Conservation (phyloP, 2,113 vertebrate genomes). For the Sisor rabdophorus region DNA sequence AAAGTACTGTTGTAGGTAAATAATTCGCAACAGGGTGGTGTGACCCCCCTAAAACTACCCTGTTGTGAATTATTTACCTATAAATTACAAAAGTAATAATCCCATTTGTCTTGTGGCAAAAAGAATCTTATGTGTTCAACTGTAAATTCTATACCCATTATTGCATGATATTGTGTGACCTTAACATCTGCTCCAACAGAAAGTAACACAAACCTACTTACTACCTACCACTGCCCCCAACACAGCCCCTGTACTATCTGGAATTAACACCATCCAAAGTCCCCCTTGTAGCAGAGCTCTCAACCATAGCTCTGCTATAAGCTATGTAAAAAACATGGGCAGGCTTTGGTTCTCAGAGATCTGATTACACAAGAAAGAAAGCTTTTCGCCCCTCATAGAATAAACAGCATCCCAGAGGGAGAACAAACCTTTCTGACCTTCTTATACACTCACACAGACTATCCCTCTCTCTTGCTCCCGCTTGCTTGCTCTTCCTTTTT, state of each 20-base stretch:
- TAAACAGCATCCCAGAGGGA: constrained; percentile 61
- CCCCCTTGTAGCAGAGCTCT: constrained; percentile 23
- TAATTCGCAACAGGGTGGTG: not conserved
- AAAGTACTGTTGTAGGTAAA: constrained; percentile 1
- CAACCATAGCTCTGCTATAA: constrained; percentile 27
- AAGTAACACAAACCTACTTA: constrained; percentile 23
- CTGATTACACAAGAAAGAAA: constrained; percentile 62
- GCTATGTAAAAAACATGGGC: constrained; percentile 35
- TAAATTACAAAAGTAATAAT: too few relatives aligned
- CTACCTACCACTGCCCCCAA: constrained; percentile 5
- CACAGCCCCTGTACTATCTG: constrained; percentile 22
- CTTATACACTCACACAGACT: constrained; percentile 40
- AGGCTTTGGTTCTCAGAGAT: constrained; percentile 61
- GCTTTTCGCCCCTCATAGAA: constrained; percentile 55
- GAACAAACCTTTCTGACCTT: constrained; percentile 45
- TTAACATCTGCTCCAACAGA: constrained; percentile 50
- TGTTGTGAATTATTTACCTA: not conserved
- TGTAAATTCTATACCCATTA: constrained; percentile 33
- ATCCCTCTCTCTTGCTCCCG: constrained; percentile 38
- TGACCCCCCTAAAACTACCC: too few relatives aligned
- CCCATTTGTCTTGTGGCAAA: not conserved
- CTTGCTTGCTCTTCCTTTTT: constrained; percentile 6
- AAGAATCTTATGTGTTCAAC: constrained; percentile 30
- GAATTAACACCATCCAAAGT: constrained; percentile 26
- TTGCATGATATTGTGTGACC: constrained; percentile 33